Base-by-base conservation (phyloP, 1,140 invertebrate species). In the Pogonus chalceus region DNA sequence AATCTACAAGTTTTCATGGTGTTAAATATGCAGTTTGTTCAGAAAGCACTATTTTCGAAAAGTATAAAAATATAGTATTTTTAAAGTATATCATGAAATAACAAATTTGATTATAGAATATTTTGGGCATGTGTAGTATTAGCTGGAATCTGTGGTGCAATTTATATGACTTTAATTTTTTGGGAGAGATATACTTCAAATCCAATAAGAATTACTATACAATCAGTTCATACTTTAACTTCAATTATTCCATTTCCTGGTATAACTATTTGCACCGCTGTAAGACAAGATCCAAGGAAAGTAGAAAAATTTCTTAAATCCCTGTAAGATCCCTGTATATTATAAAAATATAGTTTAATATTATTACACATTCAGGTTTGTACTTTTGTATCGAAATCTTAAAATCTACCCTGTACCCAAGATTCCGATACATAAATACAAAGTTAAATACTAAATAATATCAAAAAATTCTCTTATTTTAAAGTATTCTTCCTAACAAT, bases 251-350 rank as follows among this genome's bases (percentile, higher is more conserved):
- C 61, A 22, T 69, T 69, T 57, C 62, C 67, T 22, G 64, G 60
- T 1, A 59, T 68, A n/a, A 62, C 66, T 9, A 54, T 69, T 14
- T 69, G 67, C 51, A 63, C 63, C 20, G 56, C 64, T n/a, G 62
- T 61, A 26, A 57, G 54, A 31, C 59, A 63, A 35, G 57, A 62
- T n/a, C 51, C 52, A 10, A 23, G 48, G 9, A 61, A 60, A 39
- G 55, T 65, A n/a, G 24, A 64, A 1, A 53, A 56, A 1, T 53
- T 63, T 16, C 37, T 60, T 0, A 35, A 55, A 21, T 54, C 37
- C 7, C 26, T 61, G 61, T 61, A 53, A 58, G 59, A n/a, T n/a
- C n/a, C n/a, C n/a, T 59, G 46, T 53, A 51, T 12, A 9, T 46
- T 2, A 23, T 14, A 24, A 3, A 48, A 23, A n/a, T 20, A 46